Evolutionary conservation across 2,797 vertebrate species (phyloP).

Genomic region (Glyptemys insculpta): DNA sequence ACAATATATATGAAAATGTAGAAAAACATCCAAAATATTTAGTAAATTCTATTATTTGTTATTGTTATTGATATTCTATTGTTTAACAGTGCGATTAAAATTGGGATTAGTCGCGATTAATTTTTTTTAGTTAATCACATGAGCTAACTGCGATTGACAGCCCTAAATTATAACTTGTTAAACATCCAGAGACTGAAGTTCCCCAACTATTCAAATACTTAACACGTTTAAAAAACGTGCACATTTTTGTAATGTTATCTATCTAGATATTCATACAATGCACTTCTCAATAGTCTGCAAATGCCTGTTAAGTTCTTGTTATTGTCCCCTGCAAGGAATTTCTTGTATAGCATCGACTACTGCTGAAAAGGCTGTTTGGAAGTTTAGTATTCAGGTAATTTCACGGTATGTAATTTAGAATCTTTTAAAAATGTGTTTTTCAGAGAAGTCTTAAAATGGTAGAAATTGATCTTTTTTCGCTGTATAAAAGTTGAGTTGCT

Average conservation of each 20-base stretch:
- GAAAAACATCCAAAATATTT: too few relatives aligned
- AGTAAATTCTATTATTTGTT: too few relatives aligned
- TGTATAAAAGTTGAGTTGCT: background rate
- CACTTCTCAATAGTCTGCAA: constrained; percentile 10
- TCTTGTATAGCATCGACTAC: accelerated
- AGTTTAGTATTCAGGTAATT: background rate
- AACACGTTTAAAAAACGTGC: too few relatives aligned
- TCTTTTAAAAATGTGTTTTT: background rate
- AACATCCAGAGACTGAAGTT: constrained; percentile 33
- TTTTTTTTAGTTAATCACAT: too few relatives aligned
- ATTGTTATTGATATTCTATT: too few relatives aligned
- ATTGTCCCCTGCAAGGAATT: background rate
- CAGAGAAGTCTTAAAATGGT: background rate
- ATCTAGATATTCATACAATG: background rate
- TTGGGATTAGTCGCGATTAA: too few relatives aligned
- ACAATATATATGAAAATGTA: too few relatives aligned
- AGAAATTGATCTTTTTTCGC: background rate
- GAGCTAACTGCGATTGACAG: too few relatives aligned
- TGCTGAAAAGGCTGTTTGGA: background rate
- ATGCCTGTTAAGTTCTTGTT: background rate
- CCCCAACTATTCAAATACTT: background rate
- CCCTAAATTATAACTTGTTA: constrained; percentile 17
- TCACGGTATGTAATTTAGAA: background rate
- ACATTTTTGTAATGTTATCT: background rate
- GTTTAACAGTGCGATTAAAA: too few relatives aligned